Percentiles rank a stretch among this genome's conserved stretches.
phyloP scores from a whole-genome alignment of 2,113 vertebrate species.

The Nanger granti region DNA sequence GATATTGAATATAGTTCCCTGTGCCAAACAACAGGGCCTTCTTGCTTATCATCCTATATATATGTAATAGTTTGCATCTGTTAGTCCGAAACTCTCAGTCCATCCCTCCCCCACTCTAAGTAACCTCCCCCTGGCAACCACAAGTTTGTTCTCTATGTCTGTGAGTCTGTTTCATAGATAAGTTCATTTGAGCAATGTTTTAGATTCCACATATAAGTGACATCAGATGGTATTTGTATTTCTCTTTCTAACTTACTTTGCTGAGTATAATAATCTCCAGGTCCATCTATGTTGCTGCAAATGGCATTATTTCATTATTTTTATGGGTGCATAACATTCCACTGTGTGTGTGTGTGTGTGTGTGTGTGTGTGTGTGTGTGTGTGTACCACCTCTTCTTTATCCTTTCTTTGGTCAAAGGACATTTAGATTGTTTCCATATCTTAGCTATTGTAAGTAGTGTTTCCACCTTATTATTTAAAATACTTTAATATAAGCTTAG shows the following conservation, averaged over 20 bases:
- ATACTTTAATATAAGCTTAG: background rate
- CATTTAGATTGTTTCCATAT: background rate
- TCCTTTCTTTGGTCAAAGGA: background rate
- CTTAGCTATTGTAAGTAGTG: background rate
- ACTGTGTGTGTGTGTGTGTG: background rate
- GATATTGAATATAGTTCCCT: background rate
- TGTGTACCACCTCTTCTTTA: background rate
- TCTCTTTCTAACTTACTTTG: background rate
- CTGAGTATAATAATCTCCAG: background rate
- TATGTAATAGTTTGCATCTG: background rate
- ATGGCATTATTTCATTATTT: background rate
- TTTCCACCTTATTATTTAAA: background rate
- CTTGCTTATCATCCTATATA: background rate
- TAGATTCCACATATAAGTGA: background rate
- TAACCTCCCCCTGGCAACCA: background rate
- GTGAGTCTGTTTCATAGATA: background rate
- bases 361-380: background rate
- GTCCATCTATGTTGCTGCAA: background rate
- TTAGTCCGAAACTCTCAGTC: background rate
- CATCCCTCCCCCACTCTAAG: background rate
- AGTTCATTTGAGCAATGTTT: background rate
- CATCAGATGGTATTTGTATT: background rate
- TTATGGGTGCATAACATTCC: background rate
- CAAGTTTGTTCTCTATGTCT: background rate
- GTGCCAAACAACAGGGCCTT: background rate